Base-by-base conservation (phyloP, 2,797 vertebrate species). In the Miichthys miiuy region DNA sequence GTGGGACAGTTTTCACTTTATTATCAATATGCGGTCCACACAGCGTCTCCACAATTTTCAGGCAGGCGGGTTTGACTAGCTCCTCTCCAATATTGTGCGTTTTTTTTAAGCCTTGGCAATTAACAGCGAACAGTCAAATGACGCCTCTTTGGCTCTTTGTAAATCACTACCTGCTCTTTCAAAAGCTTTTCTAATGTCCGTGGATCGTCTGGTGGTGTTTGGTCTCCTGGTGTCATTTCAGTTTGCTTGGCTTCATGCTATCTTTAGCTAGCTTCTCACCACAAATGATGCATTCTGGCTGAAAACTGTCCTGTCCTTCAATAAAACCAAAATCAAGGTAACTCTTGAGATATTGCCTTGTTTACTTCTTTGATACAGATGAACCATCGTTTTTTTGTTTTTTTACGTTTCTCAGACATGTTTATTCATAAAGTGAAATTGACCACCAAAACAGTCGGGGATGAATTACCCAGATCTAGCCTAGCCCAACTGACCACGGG, bases 101-200 rank as follows among this genome's bases (percentile, higher is more conserved):
- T 34, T 79, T 91, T 92, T 63, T 47, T n/a, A n/a, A 63, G 42
- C 42, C 4, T 46, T 25, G 10, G 42, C 30, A n/a, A n/a, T 60
- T 60, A 60, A 14, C 5, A 21, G 10, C 2, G 1, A 44, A 9
- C 38, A 61, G 12, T 61, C 41, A 61, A 61, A 61, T 23, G 10
- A 60, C 2, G 56, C n/a, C n/a, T n/a, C n/a, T n/a, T n/a, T n/a
- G n/a, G n/a, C 20, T 41, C 30, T n/a, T 13, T 55, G 6, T 55
- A 55, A 55, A 16, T 44, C 38, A 62, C 21, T 25, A 23, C 41
- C 60, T 25, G 42, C 60, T 25, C 60, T 62, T 25, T 44, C 7
- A 62, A 61, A 62, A 16, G 38, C 42, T 46, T 25, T 25, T 62
- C 60, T 62, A 16, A 42, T 55, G 52, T 55, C 23, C 23, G 1